These are phyloP conservation scores for Ivindomyrus marchei DNA, from an alignment of 2,113 vertebrate genomes.

Conservation along the genomic window DNA sequence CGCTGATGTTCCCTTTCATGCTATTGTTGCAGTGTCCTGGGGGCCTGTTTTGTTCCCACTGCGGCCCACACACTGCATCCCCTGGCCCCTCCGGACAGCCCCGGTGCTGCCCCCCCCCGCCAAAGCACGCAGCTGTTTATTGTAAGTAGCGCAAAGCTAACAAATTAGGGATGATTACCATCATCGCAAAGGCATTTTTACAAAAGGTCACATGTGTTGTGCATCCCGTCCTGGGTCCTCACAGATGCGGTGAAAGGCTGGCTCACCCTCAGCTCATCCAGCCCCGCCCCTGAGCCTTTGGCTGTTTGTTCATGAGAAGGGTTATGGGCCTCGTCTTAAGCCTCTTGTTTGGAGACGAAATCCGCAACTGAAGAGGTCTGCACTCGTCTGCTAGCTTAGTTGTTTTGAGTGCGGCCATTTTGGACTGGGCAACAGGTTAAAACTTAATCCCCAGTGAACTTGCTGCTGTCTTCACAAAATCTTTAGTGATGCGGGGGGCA, in stretches of 20 bases:
- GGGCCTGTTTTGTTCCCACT: background rate
- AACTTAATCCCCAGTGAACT: background rate
- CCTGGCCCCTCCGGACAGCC: background rate
- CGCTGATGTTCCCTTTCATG: background rate
- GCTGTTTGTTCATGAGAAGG: background rate
- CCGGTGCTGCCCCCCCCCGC: background rate
- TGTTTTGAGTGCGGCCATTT: background rate
- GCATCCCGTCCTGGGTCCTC: background rate
- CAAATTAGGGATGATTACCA: conserved; percentile 23
- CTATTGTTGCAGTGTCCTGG: background rate
- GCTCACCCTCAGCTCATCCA: background rate
- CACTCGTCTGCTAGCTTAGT: background rate
- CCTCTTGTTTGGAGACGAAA: background rate
- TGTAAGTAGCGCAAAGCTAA: conserved; percentile 24
- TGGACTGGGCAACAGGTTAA: background rate
- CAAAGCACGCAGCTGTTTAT: conserved; percentile 14
- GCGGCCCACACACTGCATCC: background rate
- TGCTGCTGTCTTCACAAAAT: background rate
- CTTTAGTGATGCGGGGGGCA: background rate
- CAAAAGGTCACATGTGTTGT: conserved; percentile 3
- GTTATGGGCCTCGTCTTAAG: background rate
- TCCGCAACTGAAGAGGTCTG: background rate
- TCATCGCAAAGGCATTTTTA: conserved; percentile 16
- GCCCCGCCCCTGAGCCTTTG: background rate
- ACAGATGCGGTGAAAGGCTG: background rate